These are phyloP conservation scores for Heterodera carotae DNA, from an alignment of 1,140 invertebrate species.

Conservation along the genomic window DNA sequence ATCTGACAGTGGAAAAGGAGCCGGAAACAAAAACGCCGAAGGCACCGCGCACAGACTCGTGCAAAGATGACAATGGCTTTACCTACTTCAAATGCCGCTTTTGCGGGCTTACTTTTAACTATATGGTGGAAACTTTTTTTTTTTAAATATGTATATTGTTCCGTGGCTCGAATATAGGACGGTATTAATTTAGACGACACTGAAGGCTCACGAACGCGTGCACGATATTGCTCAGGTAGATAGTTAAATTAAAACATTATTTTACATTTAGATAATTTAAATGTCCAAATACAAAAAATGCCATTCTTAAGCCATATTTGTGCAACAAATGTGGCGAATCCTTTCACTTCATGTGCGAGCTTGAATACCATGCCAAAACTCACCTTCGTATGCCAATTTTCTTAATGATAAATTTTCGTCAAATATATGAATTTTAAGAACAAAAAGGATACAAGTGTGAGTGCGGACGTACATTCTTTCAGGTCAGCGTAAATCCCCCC, in stretches of 20 bases:
- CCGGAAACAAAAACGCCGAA: background rate
- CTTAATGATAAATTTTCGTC: background rate
- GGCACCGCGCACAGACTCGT: background rate
- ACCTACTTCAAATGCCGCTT: conserved; percentile 63
- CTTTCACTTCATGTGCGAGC: conserved; percentile 62
- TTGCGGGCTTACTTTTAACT: conserved; percentile 65
- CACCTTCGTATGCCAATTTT: conserved; percentile 53
- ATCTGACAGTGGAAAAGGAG: background rate
- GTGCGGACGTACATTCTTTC: conserved; percentile 62
- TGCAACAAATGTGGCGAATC: conserved; percentile 63
- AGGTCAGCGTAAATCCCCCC: too few relatives aligned
- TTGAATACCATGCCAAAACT: conserved; percentile 62
- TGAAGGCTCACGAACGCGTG: conserved; percentile 63
- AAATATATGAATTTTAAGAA: conserved; percentile 45
- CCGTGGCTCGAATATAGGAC: too few relatives aligned
- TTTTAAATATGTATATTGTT: too few relatives aligned
- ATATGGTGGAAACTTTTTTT: conserved; percentile 41
- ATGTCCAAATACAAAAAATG: too few relatives aligned
- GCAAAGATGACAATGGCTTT: conserved; percentile 57
- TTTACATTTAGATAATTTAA: background rate
- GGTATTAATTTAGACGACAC: conserved; percentile 53
- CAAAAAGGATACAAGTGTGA: conserved; percentile 65
- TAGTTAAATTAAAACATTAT: background rate
- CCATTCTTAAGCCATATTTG: conserved; percentile 56
- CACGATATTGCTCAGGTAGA: conserved; percentile 59